Conservation (phyloP, 2,113 vertebrate genomes). For the Coturnix japonica region DNA sequence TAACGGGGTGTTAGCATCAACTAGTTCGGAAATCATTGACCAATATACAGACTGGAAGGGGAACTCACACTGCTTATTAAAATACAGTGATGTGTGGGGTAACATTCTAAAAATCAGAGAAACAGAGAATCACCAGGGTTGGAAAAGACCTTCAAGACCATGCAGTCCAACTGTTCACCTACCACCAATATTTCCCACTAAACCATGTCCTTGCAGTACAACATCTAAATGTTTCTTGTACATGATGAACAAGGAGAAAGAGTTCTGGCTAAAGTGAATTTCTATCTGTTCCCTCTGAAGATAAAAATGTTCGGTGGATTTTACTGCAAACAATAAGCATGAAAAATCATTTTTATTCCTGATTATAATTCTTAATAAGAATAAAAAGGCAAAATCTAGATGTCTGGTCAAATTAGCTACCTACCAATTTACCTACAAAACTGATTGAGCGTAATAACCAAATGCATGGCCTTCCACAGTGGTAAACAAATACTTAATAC, state of each 20-base stretch:
- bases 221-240: too few relatives aligned
- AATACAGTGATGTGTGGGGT: not conserved
- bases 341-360: not conserved
- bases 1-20: not conserved
- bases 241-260: not conserved
- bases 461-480: not conserved
- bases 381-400: not conserved
- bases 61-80: not conserved
- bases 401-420: not conserved
- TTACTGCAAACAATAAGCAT: not conserved
- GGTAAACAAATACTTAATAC: not conserved
- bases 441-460: not conserved
- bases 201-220: too few relatives aligned
- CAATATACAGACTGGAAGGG: not conserved
- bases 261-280: not conserved
- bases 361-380: not conserved
- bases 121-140: too few relatives aligned
- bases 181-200: too few relatives aligned
- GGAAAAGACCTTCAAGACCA: too few relatives aligned
- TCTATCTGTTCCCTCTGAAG: not conserved
- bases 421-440: not conserved
- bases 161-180: too few relatives aligned
- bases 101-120: not conserved
- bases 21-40: not conserved
- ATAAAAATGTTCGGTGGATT: fast-evolving